These are phyloP conservation scores for Batillaria attramentaria DNA, from an alignment of 1,140 invertebrate species.

Conservation along the genomic window DNA sequence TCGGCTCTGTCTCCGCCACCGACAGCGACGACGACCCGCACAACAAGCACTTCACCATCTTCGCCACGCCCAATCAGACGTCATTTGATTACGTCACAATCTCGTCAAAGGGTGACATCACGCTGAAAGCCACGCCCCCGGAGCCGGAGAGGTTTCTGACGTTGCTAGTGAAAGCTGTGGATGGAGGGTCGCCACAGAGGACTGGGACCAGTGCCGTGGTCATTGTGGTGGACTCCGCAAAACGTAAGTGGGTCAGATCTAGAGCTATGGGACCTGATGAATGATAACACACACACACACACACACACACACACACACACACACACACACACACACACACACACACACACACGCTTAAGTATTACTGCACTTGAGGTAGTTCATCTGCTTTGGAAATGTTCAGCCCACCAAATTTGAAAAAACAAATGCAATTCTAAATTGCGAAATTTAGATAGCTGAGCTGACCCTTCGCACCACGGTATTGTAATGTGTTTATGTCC, in stretches of 20 bases:
- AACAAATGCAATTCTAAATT: too few relatives aligned
- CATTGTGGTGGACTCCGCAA: slow-evolving; percentile 40
- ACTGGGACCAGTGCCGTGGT: slow-evolving; percentile 35
- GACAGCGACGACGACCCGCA: slow-evolving; percentile 43
- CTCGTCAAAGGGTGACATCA: slow-evolving; percentile 34
- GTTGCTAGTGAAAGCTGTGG: slow-evolving; percentile 42
- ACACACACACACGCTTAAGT: too few relatives aligned
- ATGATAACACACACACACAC: too few relatives aligned
- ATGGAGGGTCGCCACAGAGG: slow-evolving; percentile 48
- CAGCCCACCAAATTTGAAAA: too few relatives aligned
- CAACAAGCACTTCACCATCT: slow-evolving; percentile 52
- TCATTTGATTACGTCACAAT: slow-evolving; percentile 35
- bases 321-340: too few relatives aligned
- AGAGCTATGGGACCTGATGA: neutral
- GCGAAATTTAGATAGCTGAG: too few relatives aligned
- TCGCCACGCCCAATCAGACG: slow-evolving; percentile 30
- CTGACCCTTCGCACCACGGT: too few relatives aligned
- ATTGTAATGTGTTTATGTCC: too few relatives aligned
- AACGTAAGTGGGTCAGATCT: slow-evolving; percentile 44
- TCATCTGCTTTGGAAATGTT: too few relatives aligned
- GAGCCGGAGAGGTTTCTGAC: slow-evolving; percentile 13
- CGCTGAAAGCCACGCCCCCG: slow-evolving; percentile 37
- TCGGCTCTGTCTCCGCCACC: slow-evolving; percentile 42
- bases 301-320: too few relatives aligned
- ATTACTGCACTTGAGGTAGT: too few relatives aligned